Evolutionary conservation across 1,140 invertebrate species (phyloP).

Genomic region (Saxidomus purpurata): DNA sequence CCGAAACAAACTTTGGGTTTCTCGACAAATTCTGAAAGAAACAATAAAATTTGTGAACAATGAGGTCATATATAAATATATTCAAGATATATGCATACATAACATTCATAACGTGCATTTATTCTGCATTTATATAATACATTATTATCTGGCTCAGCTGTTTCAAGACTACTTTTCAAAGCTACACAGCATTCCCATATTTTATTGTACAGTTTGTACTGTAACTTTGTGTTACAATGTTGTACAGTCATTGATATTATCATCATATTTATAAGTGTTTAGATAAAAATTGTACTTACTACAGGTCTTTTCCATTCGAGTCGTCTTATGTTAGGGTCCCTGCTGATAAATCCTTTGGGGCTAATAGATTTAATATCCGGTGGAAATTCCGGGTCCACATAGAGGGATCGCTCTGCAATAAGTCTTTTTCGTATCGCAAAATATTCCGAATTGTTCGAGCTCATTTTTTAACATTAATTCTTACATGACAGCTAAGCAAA

Average conservation of each 20-base stretch:
- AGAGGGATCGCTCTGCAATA: conserved; percentile 52
- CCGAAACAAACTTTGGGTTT: conserved; percentile 77
- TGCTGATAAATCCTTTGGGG: conserved; percentile 34
- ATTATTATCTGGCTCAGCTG: too few species aligned
- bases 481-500: background rate
- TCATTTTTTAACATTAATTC: background rate
- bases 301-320: conserved; percentile 61
- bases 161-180: too few species aligned
- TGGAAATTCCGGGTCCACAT: conserved; percentile 74
- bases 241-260: too few species aligned
- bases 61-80: background rate
- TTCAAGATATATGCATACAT: background rate
- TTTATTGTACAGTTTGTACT: too few species aligned
- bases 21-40: conserved; percentile 73
- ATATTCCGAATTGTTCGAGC: conserved; percentile 56
- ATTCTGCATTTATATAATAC: too few species aligned
- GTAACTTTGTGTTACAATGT: too few species aligned
- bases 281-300: conserved; percentile 13
- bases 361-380: conserved; percentile 69
- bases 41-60: background rate
- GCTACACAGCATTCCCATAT: too few species aligned
- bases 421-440: conserved; percentile 63
- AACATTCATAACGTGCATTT: too few species aligned
- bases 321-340: background rate
- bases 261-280: too few species aligned